Base-by-base conservation (phyloP, 2,113 vertebrate genomes). In the Xiphias gladius region DNA sequence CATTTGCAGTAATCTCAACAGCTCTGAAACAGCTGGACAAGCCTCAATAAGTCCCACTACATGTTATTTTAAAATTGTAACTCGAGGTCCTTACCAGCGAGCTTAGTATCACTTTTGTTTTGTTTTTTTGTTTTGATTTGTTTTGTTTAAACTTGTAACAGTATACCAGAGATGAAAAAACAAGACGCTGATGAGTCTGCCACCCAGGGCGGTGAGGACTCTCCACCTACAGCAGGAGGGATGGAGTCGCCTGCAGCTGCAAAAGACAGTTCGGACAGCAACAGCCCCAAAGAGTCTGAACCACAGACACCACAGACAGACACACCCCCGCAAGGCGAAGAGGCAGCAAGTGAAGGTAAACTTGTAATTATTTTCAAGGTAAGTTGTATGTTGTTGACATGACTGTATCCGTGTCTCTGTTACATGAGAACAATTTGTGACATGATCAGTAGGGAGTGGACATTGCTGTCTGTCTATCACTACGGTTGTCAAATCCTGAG, bases 161-260 rank as follows among this genome's bases (percentile, higher is more conserved):
- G 65, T 11, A 65, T 17, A n/a, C 16, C 20, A 57, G 87, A 87
- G 52, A 96, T 95, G 95, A 95, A 93, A 84, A 94, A 94, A 70
- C 93, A 94, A 68, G 94, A 96, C 79, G 86, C 82, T 0, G 94
- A 95, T 39, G 93, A 94, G 66, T 80, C 74, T 4, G 73, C 76
- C 48, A 39, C 63, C n/a, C 86, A 85, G 63, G 78, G 32, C 68
- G 54, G 66, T 13, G 91, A 91, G 71, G 90, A 82, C 2, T 43
- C 79, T 65, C 64, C 88, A 20, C 61, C 87, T 32, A 13, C 86
- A 10, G 50, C 65, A 0, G 91, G 57, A 74, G 88, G 48, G 28
- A 70, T 39, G 20, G 91, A 89, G 62, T 82, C 86, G 17, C 86
- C 86, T 64, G 35, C 80, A 10, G 65, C 73, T 41, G 83, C 80